phyloP scores from a whole-genome alignment of 2,888 invertebrate species.

The Drosophila subquinaria region DNA sequence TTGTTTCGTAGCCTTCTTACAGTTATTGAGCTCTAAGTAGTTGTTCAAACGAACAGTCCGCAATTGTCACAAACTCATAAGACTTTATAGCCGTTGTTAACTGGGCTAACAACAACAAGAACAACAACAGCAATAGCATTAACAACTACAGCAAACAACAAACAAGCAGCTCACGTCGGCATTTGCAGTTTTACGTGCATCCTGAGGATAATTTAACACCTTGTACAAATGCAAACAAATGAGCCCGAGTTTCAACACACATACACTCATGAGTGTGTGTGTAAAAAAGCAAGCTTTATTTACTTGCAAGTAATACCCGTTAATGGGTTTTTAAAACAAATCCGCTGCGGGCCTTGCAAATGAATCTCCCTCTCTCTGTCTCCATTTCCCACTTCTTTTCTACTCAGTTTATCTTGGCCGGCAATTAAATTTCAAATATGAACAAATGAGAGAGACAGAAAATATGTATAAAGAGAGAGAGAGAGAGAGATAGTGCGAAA shows the following conservation, averaged over 20 bases:
- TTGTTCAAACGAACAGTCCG: not conserved
- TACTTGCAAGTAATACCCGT: slow-evolving; percentile 79
- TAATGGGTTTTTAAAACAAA: slow-evolving; percentile 81
- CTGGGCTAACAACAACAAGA: slow-evolving; percentile 8
- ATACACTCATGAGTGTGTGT: slow-evolving; percentile 3
- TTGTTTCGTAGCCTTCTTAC: no score
- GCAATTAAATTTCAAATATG: slow-evolving; percentile 80
- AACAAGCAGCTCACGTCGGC: slow-evolving; percentile 59
- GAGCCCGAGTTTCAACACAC: slow-evolving; percentile 45
- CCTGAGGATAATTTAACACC: slow-evolving; percentile 80
- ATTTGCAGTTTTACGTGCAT: slow-evolving; percentile 79
- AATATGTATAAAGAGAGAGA: not conserved
- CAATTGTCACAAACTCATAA: not conserved
- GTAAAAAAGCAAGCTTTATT: slow-evolving; percentile 67
- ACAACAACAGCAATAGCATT: slow-evolving; percentile 19
- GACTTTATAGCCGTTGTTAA: not conserved
- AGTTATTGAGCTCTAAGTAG: not conserved
- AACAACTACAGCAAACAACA: slow-evolving; percentile 42
- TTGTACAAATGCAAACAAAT: slow-evolving; percentile 79
- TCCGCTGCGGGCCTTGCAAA: slow-evolving; percentile 77
- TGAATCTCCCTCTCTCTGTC: not conserved
- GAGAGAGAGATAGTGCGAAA: slow-evolving; percentile 4
- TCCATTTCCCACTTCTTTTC: not conserved
- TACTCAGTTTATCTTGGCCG: slow-evolving; percentile 35
- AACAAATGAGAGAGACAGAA: slow-evolving; percentile 45